phyloP scores from a whole-genome alignment of 2,113 vertebrate species.

The Percina caprodes region DNA sequence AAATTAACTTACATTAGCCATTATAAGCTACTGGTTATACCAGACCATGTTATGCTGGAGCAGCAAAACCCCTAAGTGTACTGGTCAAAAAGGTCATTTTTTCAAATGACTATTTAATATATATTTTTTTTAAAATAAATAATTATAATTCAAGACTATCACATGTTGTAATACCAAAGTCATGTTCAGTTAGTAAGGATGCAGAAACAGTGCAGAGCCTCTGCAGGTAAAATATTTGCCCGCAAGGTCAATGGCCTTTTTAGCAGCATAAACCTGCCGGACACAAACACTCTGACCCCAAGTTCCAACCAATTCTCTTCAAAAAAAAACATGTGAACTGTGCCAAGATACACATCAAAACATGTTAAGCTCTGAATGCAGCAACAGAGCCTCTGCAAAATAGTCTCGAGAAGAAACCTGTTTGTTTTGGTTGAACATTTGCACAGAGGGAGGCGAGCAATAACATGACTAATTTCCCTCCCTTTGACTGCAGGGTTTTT shows the following conservation, averaged over 20 bases:
- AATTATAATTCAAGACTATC: neutral
- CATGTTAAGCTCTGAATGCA: too few relatives aligned
- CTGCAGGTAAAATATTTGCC: constrained; percentile 47
- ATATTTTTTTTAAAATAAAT: neutral
- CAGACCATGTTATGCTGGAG: neutral
- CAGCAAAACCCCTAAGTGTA: too few relatives aligned
- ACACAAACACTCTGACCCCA: constrained; percentile 64
- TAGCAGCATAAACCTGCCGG: constrained; percentile 67
- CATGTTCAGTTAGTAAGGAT: neutral
- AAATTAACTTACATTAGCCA: neutral
- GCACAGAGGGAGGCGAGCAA: too few relatives aligned
- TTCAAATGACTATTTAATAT: too few relatives aligned
- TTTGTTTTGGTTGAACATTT: too few relatives aligned
- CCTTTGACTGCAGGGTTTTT: too few relatives aligned
- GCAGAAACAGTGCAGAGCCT: neutral
- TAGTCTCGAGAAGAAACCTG: too few relatives aligned
- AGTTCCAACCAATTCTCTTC: constrained; percentile 37
- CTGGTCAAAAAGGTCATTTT: too few relatives aligned
- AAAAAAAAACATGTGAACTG: constrained; percentile 44
- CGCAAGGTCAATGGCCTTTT: constrained; percentile 55
- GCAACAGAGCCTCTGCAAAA: too few relatives aligned
- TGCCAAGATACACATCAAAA: neutral
- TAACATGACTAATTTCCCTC: too few relatives aligned
- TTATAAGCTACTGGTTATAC: too few relatives aligned
- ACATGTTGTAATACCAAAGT: too few relatives aligned